Conservation (phyloP, 2,888 invertebrate species). For the Oligia latruncula region DNA sequence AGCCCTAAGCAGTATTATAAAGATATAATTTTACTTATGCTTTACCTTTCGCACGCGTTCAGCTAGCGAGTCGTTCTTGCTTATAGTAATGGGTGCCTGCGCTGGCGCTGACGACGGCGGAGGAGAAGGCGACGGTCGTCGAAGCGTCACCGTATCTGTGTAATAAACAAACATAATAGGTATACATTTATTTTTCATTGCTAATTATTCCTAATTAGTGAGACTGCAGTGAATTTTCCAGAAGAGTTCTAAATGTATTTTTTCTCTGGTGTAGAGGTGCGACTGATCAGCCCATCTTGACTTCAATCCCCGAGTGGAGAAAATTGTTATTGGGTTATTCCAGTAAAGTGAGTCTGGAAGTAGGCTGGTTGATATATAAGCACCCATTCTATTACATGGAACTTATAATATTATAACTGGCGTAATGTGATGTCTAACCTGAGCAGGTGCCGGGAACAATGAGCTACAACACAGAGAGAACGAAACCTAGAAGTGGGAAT, state of each 20-base stretch:
- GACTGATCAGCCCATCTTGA: background rate
- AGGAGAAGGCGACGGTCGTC: conserved; percentile 89
- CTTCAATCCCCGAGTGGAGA: background rate
- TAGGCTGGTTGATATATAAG: background rate
- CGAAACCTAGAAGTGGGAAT: background rate
- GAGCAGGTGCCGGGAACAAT: background rate
- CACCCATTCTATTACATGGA: background rate
- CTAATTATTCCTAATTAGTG: background rate
- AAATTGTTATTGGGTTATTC: background rate
- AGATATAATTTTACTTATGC: background rate
- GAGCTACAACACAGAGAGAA: background rate
- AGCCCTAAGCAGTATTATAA: background rate
- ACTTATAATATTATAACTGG: background rate
- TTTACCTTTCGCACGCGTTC: conserved; percentile 92
- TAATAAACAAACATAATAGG: background rate
- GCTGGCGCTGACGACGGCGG: conserved; percentile 79
- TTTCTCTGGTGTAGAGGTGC: background rate
- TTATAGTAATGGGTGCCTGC: conserved; percentile 90
- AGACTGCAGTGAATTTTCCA: background rate
- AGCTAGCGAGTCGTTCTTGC: conserved; percentile 92
- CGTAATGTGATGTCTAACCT: background rate
- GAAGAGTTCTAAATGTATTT: background rate
- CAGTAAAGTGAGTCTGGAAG: background rate
- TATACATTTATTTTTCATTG: no score
- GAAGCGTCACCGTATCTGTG: conserved; percentile 85